Evolutionary conservation across 2,113 vertebrate species (phyloP).

Genomic region (Paralichthys olivaceus): DNA sequence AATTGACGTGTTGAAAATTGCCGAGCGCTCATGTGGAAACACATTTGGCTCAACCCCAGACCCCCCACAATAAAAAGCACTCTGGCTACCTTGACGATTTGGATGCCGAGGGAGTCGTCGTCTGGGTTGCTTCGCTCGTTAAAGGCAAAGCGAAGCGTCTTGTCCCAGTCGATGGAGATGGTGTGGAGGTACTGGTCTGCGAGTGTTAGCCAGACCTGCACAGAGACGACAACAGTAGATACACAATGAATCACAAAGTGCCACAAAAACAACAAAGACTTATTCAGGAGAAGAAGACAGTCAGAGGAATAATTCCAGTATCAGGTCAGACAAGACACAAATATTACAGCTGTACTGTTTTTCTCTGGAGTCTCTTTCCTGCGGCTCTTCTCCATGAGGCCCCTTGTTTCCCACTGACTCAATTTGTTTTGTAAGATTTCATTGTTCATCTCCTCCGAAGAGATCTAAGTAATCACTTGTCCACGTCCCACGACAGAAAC

Average conservation of each 20-base stretch:
- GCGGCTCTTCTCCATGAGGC: too few species aligned
- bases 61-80: background rate
- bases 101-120: constrained; percentile 97
- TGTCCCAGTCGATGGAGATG: constrained; percentile 99
- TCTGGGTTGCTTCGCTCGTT: constrained; percentile 99
- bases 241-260: background rate
- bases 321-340: too few species aligned
- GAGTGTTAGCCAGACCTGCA: constrained; percentile 95
- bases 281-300: too few species aligned
- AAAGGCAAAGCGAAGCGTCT: constrained; percentile 97
- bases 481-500: constrained; percentile 7
- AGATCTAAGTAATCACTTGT: constrained; percentile 11
- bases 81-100: constrained; percentile 94
- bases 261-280: background rate
- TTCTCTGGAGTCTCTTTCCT: background rate
- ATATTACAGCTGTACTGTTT: too few species aligned
- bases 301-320: too few species aligned
- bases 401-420: constrained; percentile 7
- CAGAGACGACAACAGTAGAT: background rate
- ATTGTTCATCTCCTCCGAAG: constrained; percentile 2
- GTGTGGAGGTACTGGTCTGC: constrained; percentile 97
- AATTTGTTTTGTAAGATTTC: background rate
- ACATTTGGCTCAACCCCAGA: background rate
- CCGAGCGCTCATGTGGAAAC: background rate
- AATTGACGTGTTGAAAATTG: background rate